Percentiles rank a stretch among this genome's conserved stretches.
Evolutionary conservation across 2,797 vertebrate genomes (phyloP).

Genomic region (Alfaro cultratus): DNA sequence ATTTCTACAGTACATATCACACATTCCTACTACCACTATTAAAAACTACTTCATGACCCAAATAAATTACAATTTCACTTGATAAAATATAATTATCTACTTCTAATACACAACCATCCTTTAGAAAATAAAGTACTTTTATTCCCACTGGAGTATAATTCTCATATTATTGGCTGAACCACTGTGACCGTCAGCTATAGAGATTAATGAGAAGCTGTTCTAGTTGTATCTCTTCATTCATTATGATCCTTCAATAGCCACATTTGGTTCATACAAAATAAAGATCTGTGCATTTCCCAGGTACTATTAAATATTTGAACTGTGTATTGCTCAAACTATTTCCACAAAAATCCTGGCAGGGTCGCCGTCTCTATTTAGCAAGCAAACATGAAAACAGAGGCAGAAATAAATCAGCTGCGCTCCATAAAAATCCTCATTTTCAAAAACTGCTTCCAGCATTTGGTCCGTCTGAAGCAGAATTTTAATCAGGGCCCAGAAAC

Average conservation of each 20-base stretch:
- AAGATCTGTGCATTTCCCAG: neutral
- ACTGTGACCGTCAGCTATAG: neutral
- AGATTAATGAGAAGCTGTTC: neutral
- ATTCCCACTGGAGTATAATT: slow-evolving; percentile 2
- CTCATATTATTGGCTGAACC: neutral
- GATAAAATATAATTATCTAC: neutral
- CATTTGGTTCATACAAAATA: neutral
- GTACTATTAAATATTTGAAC: slow-evolving; percentile 8
- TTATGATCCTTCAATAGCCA: slow-evolving; percentile 34
- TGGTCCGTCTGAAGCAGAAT: slow-evolving; percentile 61
- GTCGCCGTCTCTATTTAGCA: slow-evolving; percentile 4
- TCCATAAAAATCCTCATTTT: slow-evolving; percentile 60
- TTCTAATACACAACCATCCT: neutral
- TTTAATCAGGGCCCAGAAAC: slow-evolving; percentile 63
- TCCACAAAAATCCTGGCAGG: slow-evolving; percentile 25
- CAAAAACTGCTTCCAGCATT: slow-evolving; percentile 63
- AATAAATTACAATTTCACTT: neutral
- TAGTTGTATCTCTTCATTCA: slow-evolving; percentile 40
- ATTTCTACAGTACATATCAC: no score
- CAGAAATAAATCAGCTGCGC: slow-evolving; percentile 48
- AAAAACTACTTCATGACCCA: neutral
- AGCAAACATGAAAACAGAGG: slow-evolving; percentile 39
- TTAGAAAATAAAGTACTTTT: neutral
- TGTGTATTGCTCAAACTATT: slow-evolving; percentile 16
- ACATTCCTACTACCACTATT: neutral